phyloP scores from a whole-genome alignment of 2,113 vertebrate species.

The Heterocephalus glaber region DNA sequence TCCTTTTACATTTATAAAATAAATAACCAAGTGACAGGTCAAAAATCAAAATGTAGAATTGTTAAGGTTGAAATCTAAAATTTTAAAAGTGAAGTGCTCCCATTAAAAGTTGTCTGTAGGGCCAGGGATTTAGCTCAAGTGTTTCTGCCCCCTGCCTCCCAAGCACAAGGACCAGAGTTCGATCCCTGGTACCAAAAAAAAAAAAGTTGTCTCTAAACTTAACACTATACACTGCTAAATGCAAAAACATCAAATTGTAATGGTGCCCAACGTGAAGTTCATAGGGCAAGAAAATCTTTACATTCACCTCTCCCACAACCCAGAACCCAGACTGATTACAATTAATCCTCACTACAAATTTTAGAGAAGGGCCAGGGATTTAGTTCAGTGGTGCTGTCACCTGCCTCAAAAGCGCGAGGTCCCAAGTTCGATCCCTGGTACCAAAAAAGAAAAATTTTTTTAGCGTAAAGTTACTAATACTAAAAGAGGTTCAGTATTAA shows the following conservation, averaged over 20 bases:
- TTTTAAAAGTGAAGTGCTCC: constrained; percentile 12
- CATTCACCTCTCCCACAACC: background rate
- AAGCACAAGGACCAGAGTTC: too few species aligned
- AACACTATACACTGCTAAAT: background rate
- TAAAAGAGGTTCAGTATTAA: constrained; percentile 31
- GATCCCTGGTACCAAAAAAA: too few species aligned
- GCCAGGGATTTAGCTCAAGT: too few species aligned
- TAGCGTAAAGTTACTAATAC: background rate
- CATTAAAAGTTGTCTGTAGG: constrained; percentile 39
- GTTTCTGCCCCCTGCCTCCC: too few species aligned
- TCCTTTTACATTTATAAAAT: constrained; percentile 31
- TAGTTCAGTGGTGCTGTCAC: too few species aligned
- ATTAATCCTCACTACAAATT: background rate
- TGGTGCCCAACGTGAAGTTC: background rate
- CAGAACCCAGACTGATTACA: background rate
- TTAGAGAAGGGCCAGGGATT: too few species aligned
- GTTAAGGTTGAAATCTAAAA: constrained; percentile 22
- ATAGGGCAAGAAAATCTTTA: background rate
- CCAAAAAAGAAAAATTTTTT: too few species aligned
- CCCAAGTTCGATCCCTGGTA: too few species aligned
- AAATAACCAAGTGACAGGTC: constrained; percentile 13
- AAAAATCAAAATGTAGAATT: background rate
- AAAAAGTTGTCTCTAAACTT: constrained; percentile 25
- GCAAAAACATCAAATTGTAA: background rate
- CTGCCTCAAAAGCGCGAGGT: too few species aligned